Evolutionary conservation across 1,140 invertebrate species (phyloP).

Genomic region (Eupeodes corollae): DNA sequence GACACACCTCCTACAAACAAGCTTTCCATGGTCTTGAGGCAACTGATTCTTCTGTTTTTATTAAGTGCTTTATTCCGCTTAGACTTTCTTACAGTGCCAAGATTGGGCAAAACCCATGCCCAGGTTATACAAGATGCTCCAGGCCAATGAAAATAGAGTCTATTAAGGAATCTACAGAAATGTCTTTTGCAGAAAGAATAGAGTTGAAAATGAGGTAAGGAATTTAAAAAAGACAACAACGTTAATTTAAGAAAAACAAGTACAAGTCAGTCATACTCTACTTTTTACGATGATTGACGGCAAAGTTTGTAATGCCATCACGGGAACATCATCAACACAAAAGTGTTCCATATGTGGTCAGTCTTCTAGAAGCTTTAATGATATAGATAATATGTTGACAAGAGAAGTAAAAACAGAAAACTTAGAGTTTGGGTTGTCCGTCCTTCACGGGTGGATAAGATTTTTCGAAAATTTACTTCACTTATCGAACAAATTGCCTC

Average conservation of each 20-base stretch:
- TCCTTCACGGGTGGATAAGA: too few species aligned
- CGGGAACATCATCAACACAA: too few species aligned
- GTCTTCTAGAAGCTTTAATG: too few species aligned
- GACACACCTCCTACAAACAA: too few species aligned
- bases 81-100: background rate
- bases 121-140: background rate
- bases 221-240: background rate
- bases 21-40: too few species aligned
- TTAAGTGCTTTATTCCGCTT: background rate
- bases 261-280: background rate
- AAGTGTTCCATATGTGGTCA: background rate
- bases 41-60: background rate
- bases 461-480: too few species aligned
- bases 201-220: background rate
- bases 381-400: background rate
- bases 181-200: background rate
- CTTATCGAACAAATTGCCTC: too few species aligned
- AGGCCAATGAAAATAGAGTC: background rate
- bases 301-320: too few species aligned
- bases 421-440: too few species aligned
- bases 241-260: background rate
- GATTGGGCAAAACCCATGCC: background rate
- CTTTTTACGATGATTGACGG: too few species aligned
- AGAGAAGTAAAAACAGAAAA: too few species aligned
- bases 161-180: background rate